Conservation (phyloP, 2,888 invertebrate genomes). For the Phorcus lineatus region DNA sequence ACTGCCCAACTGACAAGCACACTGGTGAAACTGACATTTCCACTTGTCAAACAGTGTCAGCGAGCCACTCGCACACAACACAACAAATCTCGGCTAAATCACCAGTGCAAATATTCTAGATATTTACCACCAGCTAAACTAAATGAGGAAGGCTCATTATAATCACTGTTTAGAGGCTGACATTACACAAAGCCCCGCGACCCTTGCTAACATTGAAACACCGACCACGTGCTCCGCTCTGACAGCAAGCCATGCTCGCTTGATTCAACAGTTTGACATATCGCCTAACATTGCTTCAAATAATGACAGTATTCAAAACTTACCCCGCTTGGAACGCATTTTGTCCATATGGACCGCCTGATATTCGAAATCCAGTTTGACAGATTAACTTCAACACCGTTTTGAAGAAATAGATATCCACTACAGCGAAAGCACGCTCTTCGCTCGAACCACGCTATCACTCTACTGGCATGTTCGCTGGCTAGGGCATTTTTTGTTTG, state of each 20-base stretch:
- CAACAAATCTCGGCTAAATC: not conserved
- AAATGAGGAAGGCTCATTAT: not conserved
- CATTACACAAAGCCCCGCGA: constrained; percentile 8
- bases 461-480: constrained; percentile 38
- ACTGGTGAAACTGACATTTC: not conserved
- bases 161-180: not conserved
- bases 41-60: constrained; percentile 19
- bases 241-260: constrained; percentile 15
- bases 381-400: constrained; percentile 4
- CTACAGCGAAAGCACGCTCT: constrained; percentile 16
- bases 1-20: no score
- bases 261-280: constrained; percentile 15
- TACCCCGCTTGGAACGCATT: constrained; percentile 57
- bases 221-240: constrained; percentile 28
- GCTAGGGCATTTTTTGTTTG: constrained; percentile 51
- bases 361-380: constrained; percentile 15
- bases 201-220: not conserved
- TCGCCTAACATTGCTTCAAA: not conserved
- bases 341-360: constrained; percentile 31
- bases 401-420: not conserved
- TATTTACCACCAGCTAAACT: not conserved
- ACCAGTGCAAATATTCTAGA: not conserved
- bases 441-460: constrained; percentile 48
- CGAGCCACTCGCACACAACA: not conserved
- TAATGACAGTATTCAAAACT: constrained; percentile 33